Base-by-base conservation (phyloP, 2,888 invertebrate species). In the Schizotus pectinicornis region DNA sequence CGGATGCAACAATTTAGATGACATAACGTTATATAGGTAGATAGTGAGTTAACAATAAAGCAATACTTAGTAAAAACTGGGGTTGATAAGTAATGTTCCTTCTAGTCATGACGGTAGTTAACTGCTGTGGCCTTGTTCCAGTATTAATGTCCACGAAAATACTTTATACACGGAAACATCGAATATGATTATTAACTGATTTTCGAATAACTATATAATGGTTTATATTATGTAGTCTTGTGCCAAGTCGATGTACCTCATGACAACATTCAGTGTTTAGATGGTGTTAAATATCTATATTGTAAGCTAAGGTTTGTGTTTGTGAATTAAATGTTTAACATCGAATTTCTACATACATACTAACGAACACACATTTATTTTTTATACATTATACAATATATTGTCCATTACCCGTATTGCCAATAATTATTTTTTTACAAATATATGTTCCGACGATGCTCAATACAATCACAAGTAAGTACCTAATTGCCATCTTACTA, bases 181-280 rank as follows among this genome's bases (percentile, higher is more conserved):
- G 67, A 68, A 67, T 54, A 59, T 63, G 59, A 52, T 61, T 59
- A 47, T 59, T 56, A 59, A 31, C 51, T 50, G 35, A 49, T 22
- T 22, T 22, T 22, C 22, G 22, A 22, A 22, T 22, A 45, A 57
- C 31, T 35, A 47, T 56, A 58, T 56, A 47, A 56, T 50, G 56
- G 53, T 59, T 62, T 59, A 70, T 71, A 67, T 67, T 70, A 71
- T 70, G 71, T 71, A 74, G 70, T 76, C 69, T 73, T 88, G 89
- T 89, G 89, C 89, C 89, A 89, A 88, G 88, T 88, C 84, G 85
- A 83, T 86, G 88, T 88, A 89, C 89, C 88, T 88, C 88, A 88
- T 69, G 64, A 67, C 63, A 61, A 67, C 65, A 64, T 64, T 63
- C 56, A 62, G 65, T 68, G 65, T 67, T 68, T 71, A 68, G 67